phyloP scores from a whole-genome alignment of 2,113 vertebrate species.

The Antennarius striatus region DNA sequence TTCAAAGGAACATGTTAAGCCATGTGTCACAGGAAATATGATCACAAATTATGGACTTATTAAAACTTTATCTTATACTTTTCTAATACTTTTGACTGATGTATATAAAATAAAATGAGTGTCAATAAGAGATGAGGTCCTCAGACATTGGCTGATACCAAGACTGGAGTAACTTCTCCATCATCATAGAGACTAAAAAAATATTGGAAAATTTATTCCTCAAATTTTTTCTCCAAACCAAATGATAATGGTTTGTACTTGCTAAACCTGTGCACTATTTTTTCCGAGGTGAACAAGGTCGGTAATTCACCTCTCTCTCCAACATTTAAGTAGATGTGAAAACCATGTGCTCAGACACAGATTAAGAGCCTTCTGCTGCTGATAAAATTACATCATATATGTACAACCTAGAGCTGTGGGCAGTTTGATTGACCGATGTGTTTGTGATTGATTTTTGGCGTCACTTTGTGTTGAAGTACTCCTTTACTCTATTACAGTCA shows the following conservation, averaged over 20 bases:
- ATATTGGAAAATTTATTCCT: neutral
- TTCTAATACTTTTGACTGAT: neutral
- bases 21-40: neutral
- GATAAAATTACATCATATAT: slow-evolving; percentile 44
- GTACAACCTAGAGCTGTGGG: slow-evolving; percentile 34
- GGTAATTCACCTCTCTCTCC: neutral
- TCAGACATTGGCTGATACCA: neutral
- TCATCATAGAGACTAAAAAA: too few species aligned
- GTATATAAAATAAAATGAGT: neutral
- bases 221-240: too few species aligned
- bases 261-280: neutral
- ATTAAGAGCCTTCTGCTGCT: slow-evolving; percentile 1
- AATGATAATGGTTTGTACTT: neutral
- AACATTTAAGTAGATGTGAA: neutral
- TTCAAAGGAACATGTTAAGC: neutral
- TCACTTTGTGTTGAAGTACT: slow-evolving; percentile 60
- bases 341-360: neutral
- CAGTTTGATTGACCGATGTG: slow-evolving; percentile 49
- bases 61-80: too few species aligned
- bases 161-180: neutral
- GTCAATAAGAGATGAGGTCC: neutral
- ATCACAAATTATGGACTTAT: too few species aligned
- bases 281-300: neutral
- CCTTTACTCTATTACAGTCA: slow-evolving; percentile 43
- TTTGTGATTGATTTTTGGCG: slow-evolving; percentile 61